phyloP scores from a whole-genome alignment of 1,140 invertebrate genomes.

The Pachyrhynchus sulphureomaculatus region DNA sequence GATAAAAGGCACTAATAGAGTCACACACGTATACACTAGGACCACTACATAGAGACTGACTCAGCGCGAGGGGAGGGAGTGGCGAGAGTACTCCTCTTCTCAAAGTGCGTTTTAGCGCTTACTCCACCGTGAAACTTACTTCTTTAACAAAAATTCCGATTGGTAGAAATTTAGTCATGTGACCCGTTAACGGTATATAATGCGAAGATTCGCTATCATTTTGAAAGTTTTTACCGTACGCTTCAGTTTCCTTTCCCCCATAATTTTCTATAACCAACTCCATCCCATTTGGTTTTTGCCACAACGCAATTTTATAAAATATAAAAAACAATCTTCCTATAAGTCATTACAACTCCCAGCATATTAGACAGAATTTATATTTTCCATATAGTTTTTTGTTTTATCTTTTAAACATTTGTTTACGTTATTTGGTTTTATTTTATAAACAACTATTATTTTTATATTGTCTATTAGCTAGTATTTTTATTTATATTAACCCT shows the following conservation, averaged over 20 bases:
- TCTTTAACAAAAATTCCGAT: neutral
- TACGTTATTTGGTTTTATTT: too few species aligned
- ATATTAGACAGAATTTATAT: too few species aligned
- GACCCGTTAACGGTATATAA: neutral
- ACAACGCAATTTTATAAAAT: conserved; percentile 8
- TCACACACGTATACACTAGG: conserved; percentile 35
- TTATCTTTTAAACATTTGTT: too few species aligned
- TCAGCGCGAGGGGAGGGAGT: neutral
- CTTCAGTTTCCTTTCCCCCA: conserved; percentile 14
- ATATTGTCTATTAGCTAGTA: too few species aligned
- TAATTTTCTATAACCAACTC: conserved; percentile 26
- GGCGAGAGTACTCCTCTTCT: conserved; percentile 14
- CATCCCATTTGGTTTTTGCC: conserved; percentile 24
- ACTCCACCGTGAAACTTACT: neutral
- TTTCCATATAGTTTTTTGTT: too few species aligned
- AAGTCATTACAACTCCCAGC: too few species aligned
- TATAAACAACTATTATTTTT: too few species aligned
- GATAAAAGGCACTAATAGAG: conserved; percentile 12
- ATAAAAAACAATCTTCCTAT: neutral
- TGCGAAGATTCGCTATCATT: conserved; percentile 19
- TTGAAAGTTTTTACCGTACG: conserved; percentile 30
- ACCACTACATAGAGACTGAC: conserved; percentile 4
- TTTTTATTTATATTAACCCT: too few species aligned
- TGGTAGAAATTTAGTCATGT: conserved; percentile 5
- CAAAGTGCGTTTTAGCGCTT: conserved; percentile 9